These are phyloP conservation scores for Lacerta viridis DNA, from an alignment of 2,797 vertebrate species.

Conservation along the genomic window DNA sequence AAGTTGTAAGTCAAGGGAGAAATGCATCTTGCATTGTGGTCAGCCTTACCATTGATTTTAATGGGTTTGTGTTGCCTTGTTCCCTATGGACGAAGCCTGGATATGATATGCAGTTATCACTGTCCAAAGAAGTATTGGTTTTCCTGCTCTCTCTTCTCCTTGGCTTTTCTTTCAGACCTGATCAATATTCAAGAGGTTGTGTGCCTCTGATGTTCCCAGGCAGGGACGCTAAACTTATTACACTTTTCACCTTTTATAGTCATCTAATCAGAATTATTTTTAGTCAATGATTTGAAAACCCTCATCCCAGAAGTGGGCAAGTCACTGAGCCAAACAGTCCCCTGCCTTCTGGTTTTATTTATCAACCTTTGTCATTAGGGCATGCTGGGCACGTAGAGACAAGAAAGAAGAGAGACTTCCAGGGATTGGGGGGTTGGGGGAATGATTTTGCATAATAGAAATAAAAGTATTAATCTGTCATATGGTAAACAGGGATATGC, in stretches of 20 bases:
- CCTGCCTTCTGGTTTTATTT: constrained; percentile 55
- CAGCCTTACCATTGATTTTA: background rate
- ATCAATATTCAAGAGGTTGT: constrained; percentile 54
- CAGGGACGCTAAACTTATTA: constrained; percentile 51
- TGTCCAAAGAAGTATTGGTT: background rate
- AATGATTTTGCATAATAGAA: constrained; percentile 40
- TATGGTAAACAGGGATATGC: constrained; percentile 2
- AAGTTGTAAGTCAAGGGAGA: background rate
- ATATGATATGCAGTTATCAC: background rate
- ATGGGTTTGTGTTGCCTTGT: background rate
- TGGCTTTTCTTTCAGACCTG: constrained; percentile 48
- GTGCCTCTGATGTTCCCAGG: constrained; percentile 44
- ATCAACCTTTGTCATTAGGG: constrained; percentile 48
- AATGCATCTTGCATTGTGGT: background rate
- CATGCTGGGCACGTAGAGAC: constrained; percentile 11
- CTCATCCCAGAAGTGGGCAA: constrained; percentile 43
- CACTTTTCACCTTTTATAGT: constrained; percentile 61
- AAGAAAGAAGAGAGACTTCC: constrained; percentile 31
- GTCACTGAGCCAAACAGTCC: constrained; percentile 46
- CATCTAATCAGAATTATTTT: constrained; percentile 52
- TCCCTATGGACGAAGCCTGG: background rate
- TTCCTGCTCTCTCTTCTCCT: fast-evolving
- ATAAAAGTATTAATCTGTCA: constrained; percentile 39
- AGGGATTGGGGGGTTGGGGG: background rate
- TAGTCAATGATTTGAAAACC: constrained; percentile 63